Evolutionary conservation across 2,113 vertebrate species (phyloP), one percentile per base, ranked within the genome.

Genomic region (Erythrocercus mccallii): DNA sequence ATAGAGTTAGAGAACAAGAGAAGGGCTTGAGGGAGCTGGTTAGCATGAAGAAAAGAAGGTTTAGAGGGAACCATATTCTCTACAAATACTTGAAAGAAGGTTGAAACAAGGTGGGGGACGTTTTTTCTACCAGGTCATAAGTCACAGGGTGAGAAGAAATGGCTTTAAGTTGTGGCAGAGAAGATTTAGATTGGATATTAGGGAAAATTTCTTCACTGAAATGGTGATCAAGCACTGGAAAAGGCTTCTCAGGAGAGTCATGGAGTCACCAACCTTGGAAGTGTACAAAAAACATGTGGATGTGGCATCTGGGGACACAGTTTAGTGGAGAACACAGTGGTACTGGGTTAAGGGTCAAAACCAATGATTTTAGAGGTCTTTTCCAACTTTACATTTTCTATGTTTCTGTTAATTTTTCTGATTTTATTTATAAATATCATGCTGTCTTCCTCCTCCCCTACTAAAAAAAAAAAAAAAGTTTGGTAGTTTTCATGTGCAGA

Each of bases 361-460:
- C 4, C 12, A 44, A 9, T 28, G 5, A 20, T 17, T 13, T 37
- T 56, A 57, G 25, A 65, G 21, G 24, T 22, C 13, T 48, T 56
- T 71, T 42, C 21, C 11, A 37, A 17, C 30, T 9, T 35, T 35
- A 48, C 31, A 0, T 0, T 42, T 35, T 64, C 11, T 42, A 27
- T 48, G 5, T 56, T 42, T 48, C 10, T 48, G 48, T 19, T 20
- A 35, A 5, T 15, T 88, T 53, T 74, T 65, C 45, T 61, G 5
- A 66, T 61, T 62, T 74, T 58, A 42, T 54, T 74, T 51, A 58
- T 4, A 62, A 86, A 68, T 45, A 19, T 15, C 2, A 2, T 31
- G 6, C 20, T 11, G 35, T 50, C 31, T 28, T 33, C 10, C 11
- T 4, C 4, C 5, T 21, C 5, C 16, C 0, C 1, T 24, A 35